Percentiles rank a stretch among this genome's conserved stretches.
Evolutionary conservation across 2,888 invertebrate species (phyloP).

Genomic region (Ophion costatus): DNA sequence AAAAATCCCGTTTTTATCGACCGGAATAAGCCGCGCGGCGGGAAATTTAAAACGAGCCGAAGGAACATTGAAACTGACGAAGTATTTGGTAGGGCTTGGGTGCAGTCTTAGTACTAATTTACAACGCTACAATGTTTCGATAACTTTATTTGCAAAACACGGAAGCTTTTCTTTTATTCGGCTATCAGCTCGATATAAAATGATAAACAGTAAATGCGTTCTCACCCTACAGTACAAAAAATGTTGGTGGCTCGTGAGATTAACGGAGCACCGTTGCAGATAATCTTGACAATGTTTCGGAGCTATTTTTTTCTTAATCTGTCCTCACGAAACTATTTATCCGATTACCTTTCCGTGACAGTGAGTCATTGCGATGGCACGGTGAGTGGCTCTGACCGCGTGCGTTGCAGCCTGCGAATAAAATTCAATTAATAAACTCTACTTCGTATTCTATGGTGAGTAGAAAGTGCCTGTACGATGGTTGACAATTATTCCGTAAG

Average conservation of each 20-base stretch:
- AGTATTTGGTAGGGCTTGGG: not conserved
- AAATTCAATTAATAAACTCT: slow-evolving; percentile 21
- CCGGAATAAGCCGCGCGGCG: not conserved
- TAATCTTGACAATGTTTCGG: not conserved
- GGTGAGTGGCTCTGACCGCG: slow-evolving; percentile 78
- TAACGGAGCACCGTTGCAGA: not conserved
- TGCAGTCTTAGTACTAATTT: not conserved
- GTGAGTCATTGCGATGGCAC: slow-evolving; percentile 73
- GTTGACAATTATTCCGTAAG: not conserved
- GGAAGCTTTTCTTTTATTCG: not conserved
- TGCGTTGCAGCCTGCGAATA: slow-evolving; percentile 78
- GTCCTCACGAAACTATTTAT: slow-evolving; percentile 28
- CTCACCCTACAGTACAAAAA: slow-evolving; percentile 3
- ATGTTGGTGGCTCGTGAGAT: not conserved
- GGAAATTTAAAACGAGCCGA: not conserved
- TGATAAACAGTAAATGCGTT: slow-evolving; percentile 49
- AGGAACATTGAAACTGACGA: not conserved
- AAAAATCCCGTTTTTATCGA: not conserved
- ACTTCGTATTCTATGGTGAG: not conserved
- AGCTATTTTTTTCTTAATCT: slow-evolving; percentile 8
- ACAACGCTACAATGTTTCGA: not conserved
- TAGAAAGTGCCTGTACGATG: not conserved
- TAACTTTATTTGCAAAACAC: not conserved
- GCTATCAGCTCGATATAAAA: not conserved
- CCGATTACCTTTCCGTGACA: slow-evolving; percentile 63